phyloP scores from a whole-genome alignment of 2,113 vertebrate species.

The Apistogramma diplotaenia region DNA sequence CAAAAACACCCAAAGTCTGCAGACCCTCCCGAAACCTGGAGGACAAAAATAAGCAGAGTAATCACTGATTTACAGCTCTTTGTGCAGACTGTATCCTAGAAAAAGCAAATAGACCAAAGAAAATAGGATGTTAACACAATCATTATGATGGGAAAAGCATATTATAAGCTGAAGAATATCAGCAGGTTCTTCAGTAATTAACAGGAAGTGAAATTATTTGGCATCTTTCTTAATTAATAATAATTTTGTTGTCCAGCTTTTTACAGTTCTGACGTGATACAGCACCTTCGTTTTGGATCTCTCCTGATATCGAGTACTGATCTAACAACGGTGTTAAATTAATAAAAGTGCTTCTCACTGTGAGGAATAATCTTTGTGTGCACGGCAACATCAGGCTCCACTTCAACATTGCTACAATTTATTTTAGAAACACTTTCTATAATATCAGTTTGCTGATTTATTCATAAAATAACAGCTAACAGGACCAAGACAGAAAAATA shows the following conservation, averaged over 20 bases:
- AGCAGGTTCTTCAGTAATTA: background rate
- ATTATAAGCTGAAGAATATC: background rate
- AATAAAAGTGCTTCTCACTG: background rate
- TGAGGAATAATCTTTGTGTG: background rate
- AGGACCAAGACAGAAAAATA: background rate
- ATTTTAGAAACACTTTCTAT: too few relatives aligned
- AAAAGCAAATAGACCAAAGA: background rate
- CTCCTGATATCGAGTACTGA: background rate
- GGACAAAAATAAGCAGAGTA: slow-evolving; percentile 16
- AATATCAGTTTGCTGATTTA: background rate
- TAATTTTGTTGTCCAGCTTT: background rate
- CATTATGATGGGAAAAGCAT: background rate
- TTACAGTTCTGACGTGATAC: background rate
- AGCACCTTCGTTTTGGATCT: background rate
- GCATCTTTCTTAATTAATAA: background rate
- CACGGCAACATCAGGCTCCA: background rate
- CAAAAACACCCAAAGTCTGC: slow-evolving; percentile 86
- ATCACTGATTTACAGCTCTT: background rate
- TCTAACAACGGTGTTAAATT: background rate
- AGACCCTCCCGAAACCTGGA: slow-evolving; percentile 89
- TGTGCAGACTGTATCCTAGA: background rate
- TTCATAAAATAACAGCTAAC: background rate
- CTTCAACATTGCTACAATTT: background rate
- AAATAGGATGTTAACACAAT: background rate
- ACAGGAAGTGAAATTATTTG: background rate